A percentile compares a stretch with the other conserved stretches of the same genome.
Evolutionary conservation across 2,888 invertebrate species (phyloP).

Genomic region (Drosophila rellima): DNA sequence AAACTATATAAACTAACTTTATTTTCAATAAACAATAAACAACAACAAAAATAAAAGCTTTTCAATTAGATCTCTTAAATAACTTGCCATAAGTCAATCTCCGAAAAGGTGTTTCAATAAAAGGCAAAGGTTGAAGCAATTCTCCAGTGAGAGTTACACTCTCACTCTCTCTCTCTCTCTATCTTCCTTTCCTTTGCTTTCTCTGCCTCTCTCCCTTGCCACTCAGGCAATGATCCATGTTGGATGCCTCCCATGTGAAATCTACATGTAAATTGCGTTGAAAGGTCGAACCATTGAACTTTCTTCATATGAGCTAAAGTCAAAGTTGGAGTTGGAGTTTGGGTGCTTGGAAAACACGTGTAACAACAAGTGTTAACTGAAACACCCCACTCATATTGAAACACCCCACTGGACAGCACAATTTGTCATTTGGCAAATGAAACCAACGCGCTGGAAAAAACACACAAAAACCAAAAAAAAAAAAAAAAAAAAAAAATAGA

Average conservation of each 20-base stretch:
- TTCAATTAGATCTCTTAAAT: neutral
- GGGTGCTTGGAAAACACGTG: constrained; percentile 49
- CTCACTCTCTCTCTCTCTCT: too few species aligned
- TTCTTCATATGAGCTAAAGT: constrained; percentile 34
- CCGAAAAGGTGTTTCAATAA: neutral
- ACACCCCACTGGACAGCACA: constrained; percentile 42
- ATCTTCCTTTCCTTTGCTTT: neutral
- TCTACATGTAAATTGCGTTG: constrained; percentile 67
- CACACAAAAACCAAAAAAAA: neutral
- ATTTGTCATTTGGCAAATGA: constrained; percentile 73
- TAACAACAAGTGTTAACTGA: constrained; percentile 73
- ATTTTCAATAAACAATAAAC: too few species aligned
- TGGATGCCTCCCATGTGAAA: constrained; percentile 67
- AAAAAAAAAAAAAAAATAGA: neutral
- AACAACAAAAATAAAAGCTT: neutral
- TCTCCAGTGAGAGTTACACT: too few species aligned
- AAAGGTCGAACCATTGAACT: constrained; percentile 65
- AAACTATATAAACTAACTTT: too few species aligned
- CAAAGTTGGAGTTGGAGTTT: constrained; percentile 5
- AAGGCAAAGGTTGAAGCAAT: neutral
- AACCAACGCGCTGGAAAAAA: constrained; percentile 19
- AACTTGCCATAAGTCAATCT: neutral
- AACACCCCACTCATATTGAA: constrained; percentile 32
- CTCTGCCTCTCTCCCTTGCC: neutral
- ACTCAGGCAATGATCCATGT: constrained; percentile 35